Evolutionary conservation across 1,140 invertebrate genomes (phyloP), one percentile per base, ranked within the genome.

Genomic region (Chironomus tepperi): DNA sequence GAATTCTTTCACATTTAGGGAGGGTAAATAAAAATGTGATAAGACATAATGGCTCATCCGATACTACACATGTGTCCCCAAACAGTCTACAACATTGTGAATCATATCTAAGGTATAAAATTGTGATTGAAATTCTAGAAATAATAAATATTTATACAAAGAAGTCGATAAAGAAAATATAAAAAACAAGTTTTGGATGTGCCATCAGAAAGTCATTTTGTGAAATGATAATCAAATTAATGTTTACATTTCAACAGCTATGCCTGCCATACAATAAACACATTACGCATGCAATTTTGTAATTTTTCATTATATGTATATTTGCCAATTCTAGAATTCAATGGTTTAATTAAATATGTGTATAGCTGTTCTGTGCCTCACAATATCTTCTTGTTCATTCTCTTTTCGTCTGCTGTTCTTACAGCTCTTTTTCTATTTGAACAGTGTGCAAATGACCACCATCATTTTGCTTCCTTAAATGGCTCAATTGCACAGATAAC

Each of bases 401-500:
- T 10, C 43, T 47, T 7, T 47, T 47, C 43, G 24, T 3, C 7
- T 47, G 43, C 43, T 10, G 15, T 47, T 9, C 43, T 9, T 34
- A 2, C 1, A 2, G 1, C 24, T 34, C 24, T 34, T 34, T 34
- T 34, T 34, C 24, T 34, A 34, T 34, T 34, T 15, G 43, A 57
- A 57, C 47, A 57, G 24, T 34, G 24, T 34, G 24, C 47, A 57
- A 57, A 57, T 57, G 47, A 57, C 47, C 47, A 57, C 47, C 47
- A 57, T 57, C 47, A n/a, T 57, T 57, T 57, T 57, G 47, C 47
- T 57, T 57, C 47, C 47, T 57, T 57, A 57, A 57, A 57, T 57
- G 47, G 47, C 47, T 57, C 47, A 12, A 57, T 57, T 57, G 47
- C 9, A 57, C 3, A 12, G 47, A 57, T 57, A 57, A 15, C 47